Base-by-base conservation (phyloP, 2,113 vertebrate species). In the Dromaius novaehollandiae region DNA sequence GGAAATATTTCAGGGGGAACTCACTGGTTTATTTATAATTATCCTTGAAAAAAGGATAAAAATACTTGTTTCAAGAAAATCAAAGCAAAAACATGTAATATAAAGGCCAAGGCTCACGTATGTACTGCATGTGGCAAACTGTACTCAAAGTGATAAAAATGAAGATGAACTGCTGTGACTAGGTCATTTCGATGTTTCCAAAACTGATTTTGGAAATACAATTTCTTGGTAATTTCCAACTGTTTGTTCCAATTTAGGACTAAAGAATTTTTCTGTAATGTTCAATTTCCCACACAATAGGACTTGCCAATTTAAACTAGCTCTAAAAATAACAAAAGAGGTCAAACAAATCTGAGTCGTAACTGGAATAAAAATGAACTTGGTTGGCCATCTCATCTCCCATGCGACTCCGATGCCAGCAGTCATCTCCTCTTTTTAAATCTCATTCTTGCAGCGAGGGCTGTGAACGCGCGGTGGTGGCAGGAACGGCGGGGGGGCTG, bases 181-280 rank as follows among this genome's bases (percentile, higher is more conserved):
- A 32, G 26, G 64, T 83, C 3, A 60, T 92, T 90, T 86, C 92
- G 38, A 65, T 74, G 82, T 85, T 95, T 92, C 91, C 87, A 92
- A 82, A 83, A 80, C 36, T 28, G 74, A 86, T 90, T 95, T 89
- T 91, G 90, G 93, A 95, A 93, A 90, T 78, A 64, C 0, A 86
- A 51, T 96, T 93, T 95, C 79, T 71, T 90, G 90, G 95, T 93
- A 95, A 90, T 89, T 96, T 97, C 94, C 94, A 88, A 70, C 82
- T 64, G 60, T 70, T 73, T 0, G 2, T 91, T 95, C 91, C 94
- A 94, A 91, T 95, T 88, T 85, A 82, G 64, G 26, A 56, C 53
- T 63, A 53, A 83, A 88, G 75, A 50, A 66, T 48, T 68, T 87
- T 69, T 40, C 91, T 94, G 83, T 51, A 93, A 65, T 30, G 11